Base-by-base conservation (phyloP, 1,140 invertebrate species). In the Dreissena polymorpha region DNA sequence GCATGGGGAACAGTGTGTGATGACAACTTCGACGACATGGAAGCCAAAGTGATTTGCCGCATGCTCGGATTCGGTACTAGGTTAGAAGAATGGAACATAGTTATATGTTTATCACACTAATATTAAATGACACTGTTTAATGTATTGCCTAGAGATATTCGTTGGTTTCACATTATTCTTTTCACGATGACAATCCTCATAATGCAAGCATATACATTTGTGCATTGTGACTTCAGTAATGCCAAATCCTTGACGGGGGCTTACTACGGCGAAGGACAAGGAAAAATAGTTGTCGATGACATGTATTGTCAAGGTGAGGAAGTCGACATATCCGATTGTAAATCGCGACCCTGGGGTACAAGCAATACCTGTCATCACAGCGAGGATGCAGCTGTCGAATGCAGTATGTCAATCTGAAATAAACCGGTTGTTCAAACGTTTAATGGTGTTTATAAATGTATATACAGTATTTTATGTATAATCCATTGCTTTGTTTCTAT, bases 11-110 rank as follows among this genome's bases (percentile, higher is more conserved):
- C 68, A 8, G 25, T 70, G 0, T 70, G 68, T 70, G 68, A 70
- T 50, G 68, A 70, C 29, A 39, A n/a, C 18, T 70, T 70, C 49
- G 68, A 70, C 49, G 27, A 70, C 21, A 29, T 21, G n/a, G 68
- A 27, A 21, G 68, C 39, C 25, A 39, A n/a, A 14, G 68, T 70
- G 0, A 49, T 70, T 50, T 70, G 68, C 49, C 10, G 29, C 10
- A 70, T 70, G 72, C 57, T 60, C 3, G 51, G 29, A 18, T 70
- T 67, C 23, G 55, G 55, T 21, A 49, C 69, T 53, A 72, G 49
- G 69, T 72, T n/a, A 29, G 25, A 25, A 39, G 8, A 39, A 39
- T 5, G 3, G 39, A 39, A 39, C 8, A 39, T 39, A 39, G 2
- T 39, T 68, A 68, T 1, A 25, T 68, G 14, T 14, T 68, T 68